Evolutionary conservation across 2,888 invertebrate genomes (phyloP), one percentile per base, ranked within the genome.

Genomic region (Xylota sylvarum): DNA sequence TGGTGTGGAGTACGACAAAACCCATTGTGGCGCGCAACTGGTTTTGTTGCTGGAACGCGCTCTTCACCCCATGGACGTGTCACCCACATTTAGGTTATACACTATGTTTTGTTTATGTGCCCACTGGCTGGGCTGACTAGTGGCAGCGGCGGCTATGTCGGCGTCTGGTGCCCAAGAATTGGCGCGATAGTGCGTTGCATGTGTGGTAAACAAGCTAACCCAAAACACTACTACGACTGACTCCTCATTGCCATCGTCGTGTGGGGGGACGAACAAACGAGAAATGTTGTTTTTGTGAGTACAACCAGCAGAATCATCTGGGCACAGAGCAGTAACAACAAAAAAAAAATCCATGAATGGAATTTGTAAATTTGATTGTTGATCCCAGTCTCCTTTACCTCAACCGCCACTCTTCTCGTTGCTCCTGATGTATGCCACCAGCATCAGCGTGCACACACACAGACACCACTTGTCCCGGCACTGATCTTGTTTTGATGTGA

Each of bases 291-390:
- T 81, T 81, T 76, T 37, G 10, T 56, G 58, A 60, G 23, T 52
- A 50, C 46, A 74, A 74, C 32, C 50, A 5, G 7, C n/a, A 32
- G 32, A 56, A 84, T 79, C 79, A 84, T 84, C 79, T 78, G 83
- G 64, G 48, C 80, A 65, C 46, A 64, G 60, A 55, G 10, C 9
- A 37, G 10, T 0, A 12, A 35, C 1, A 73, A 80, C 30, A 65
- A 73, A 88, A 90, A 88, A 76, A 81, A 88, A 89, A 91, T 90
- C 89, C 91, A 91, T 91, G 91, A 91, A 91, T 91, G 92, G 92
- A 92, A 92, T 92, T 92, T 90, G 90, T 91, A 91, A 91, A 90
- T 92, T 91, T 90, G 76, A 81, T 81, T 76, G 85, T 81, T 81
- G 85, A 69, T 46, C 58, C 67, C 56, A 56, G 65, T 62, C 52